Evolutionary conservation across 2,113 vertebrate genomes (phyloP), one percentile per base, ranked within the genome.

Genomic region (Labrus mixtus): DNA sequence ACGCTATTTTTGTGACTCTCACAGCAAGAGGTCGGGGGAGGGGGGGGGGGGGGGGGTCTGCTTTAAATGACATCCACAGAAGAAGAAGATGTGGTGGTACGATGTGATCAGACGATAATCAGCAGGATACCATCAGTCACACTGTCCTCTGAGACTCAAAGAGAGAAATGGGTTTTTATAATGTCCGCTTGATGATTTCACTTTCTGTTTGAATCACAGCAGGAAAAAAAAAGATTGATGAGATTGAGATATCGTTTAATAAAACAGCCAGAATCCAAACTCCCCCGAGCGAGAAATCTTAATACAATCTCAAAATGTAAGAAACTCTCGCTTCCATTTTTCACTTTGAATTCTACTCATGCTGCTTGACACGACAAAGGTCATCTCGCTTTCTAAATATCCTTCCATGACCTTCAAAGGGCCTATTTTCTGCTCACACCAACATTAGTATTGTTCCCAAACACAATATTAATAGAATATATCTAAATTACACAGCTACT

Each of bases 1-100:
- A 73, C 53, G 53, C 86, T 89, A 89, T 90, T 92, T 91, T 43
- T 48, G 68, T 67, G 64, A 12, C 69, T 83, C 33, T 73, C 29
- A 0, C 75, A 79, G 85, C 63, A 46, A 73, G 39, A 10, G 22
- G 53, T 12, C 48, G 10, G 12, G 16, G 7, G 41, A 56, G 64
- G 50, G 53, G 19, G 10, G 53, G 37, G 29, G 61, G 51, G 56
- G 55, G 53, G 22, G 13, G 53, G 43, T 55, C 23, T 60, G 76
- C 64, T 78, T 85, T 59, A 81, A 76, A 74, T 55, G 65, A 77
- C 54, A 63, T 55, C 69, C 33, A 39, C 48, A 67, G 46, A 68
- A 9, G 7, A 20, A 13, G 39, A 37, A 25, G 74, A 63, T 36
- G 75, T 55, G 51, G 75, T 55, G 51, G 41, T 62, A 17, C 41